Evolutionary conservation across 2,888 invertebrate species (phyloP).

Genomic region (Andricus quercusramuli): DNA sequence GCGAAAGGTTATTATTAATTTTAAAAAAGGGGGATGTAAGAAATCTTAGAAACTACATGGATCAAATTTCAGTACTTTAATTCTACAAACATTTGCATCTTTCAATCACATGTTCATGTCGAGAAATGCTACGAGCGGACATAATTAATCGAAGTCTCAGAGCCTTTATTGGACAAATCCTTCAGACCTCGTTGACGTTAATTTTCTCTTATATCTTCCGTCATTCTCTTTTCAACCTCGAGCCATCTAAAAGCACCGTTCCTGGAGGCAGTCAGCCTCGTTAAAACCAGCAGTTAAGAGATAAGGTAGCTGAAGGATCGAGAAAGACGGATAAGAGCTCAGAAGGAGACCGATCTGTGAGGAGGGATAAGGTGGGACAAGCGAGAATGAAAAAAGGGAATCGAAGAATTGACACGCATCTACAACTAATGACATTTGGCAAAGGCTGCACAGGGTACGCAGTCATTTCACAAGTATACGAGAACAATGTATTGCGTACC

Average conservation of each 20-base stretch:
- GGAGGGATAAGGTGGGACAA: background rate
- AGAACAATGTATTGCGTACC: conserved; percentile 14
- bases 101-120: background rate
- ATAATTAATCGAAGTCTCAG: background rate
- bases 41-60: too few relatives aligned
- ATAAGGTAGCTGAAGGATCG: background rate
- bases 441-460: background rate
- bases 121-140: background rate
- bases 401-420: conserved; percentile 36
- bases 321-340: background rate
- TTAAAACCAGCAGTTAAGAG: conserved; percentile 18
- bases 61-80: background rate
- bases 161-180: conserved; percentile 11
- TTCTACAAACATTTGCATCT: background rate
- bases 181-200: conserved; percentile 15
- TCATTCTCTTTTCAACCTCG: background rate
- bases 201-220: conserved; percentile 15
- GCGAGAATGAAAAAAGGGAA: background rate
- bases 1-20: background rate
- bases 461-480: background rate
- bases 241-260: background rate
- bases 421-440: conserved; percentile 31
- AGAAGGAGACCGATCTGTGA: background rate
- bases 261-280: conserved; percentile 17
- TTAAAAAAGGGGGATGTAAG: background rate